phyloP scores from a whole-genome alignment of 2,888 invertebrate genomes.

The Crossocerus cetratus region DNA sequence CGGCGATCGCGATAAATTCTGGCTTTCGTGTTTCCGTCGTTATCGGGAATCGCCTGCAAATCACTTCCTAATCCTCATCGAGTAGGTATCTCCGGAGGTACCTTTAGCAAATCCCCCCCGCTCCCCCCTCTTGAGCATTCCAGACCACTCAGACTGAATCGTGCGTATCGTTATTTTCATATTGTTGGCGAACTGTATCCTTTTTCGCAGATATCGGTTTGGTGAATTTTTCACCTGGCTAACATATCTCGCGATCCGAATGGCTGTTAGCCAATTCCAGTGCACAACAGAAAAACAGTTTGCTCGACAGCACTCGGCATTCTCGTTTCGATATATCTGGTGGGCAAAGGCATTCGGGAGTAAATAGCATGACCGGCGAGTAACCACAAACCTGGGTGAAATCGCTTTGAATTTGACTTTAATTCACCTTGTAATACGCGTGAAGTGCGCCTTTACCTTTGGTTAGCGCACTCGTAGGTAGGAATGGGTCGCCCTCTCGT shows the following conservation, averaged over 20 bases:
- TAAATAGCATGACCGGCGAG: background rate
- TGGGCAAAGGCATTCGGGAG: too few species aligned
- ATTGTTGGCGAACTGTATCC: background rate
- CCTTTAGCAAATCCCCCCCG: slow-evolving; percentile 50
- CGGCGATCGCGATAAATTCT: slow-evolving; percentile 69
- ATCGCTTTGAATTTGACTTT: background rate
- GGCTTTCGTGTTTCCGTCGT: slow-evolving; percentile 63
- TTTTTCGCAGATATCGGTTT: too few species aligned
- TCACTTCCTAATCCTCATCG: slow-evolving; percentile 69
- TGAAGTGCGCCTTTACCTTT: background rate
- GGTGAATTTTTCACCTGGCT: too few species aligned
- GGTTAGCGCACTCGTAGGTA: background rate
- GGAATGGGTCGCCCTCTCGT: background rate
- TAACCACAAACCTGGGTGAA: background rate
- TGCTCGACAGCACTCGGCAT: too few species aligned
- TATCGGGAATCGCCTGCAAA: slow-evolving; percentile 70
- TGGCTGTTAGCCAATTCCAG: too few species aligned
- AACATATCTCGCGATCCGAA: too few species aligned
- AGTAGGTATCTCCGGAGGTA: slow-evolving; percentile 60
- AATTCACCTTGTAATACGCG: slow-evolving; percentile 1
- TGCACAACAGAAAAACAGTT: too few species aligned
- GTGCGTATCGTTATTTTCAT: slow-evolving; percentile 42
- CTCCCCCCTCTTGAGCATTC: slow-evolving; percentile 36
- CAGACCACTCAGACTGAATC: slow-evolving; percentile 43
- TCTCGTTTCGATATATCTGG: too few species aligned